Conservation (phyloP, 2,888 invertebrate genomes). For the Bruchidius siliquastri region DNA sequence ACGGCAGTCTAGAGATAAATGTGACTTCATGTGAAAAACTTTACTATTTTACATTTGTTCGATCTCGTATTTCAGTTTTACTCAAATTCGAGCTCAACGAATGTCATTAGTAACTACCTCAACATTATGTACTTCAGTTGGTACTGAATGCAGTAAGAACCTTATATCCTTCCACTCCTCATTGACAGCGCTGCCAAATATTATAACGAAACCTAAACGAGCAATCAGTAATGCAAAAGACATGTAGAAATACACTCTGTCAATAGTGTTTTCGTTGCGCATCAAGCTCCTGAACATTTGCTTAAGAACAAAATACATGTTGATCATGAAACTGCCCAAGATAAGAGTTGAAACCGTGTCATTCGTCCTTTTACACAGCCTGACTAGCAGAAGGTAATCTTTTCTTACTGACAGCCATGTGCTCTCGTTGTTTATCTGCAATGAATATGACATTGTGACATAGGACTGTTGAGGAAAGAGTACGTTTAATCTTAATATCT, state of each 20-base stretch:
- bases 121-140: constrained; percentile 57
- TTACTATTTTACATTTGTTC: too few relatives aligned
- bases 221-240: constrained; percentile 42
- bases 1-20: too few relatives aligned
- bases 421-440: constrained; percentile 20
- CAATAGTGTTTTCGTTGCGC: constrained; percentile 24
- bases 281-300: constrained; percentile 65
- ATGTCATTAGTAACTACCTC: constrained; percentile 56
- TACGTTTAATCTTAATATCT: too few relatives aligned
- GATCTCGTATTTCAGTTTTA: too few relatives aligned
- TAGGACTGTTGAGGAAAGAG: too few relatives aligned
- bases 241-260: constrained; percentile 35
- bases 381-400: constrained; percentile 23
- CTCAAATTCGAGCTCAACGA: too few relatives aligned
- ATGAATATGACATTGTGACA: neutral
- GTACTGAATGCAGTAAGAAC: constrained; percentile 56
- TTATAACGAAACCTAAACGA: constrained; percentile 32
- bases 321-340: constrained; percentile 62
- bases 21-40: too few relatives aligned
- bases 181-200: constrained; percentile 37
- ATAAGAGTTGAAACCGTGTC: constrained; percentile 58
- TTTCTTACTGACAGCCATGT: constrained; percentile 22
- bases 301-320: constrained; percentile 68
- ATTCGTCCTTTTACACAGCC: constrained; percentile 51
- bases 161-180: constrained; percentile 36